Percentiles rank a stretch among this genome's conserved stretches.
Conservation (phyloP, 1,140 invertebrate genomes). For the Polypedilum vanderplanki region DNA sequence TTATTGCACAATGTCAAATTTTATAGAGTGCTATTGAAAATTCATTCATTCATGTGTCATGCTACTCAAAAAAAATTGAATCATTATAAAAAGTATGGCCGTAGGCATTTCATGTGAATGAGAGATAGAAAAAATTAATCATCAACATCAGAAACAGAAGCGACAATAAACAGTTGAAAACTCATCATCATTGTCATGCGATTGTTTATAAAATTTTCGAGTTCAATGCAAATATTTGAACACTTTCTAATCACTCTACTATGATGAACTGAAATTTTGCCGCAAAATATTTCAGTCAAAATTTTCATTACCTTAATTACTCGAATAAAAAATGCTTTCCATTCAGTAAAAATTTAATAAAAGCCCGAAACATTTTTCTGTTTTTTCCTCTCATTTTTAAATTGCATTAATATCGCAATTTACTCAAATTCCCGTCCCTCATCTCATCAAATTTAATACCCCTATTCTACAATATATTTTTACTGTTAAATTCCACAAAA, state of each 20-base stretch:
- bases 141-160: constrained; percentile 10
- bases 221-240: constrained; percentile 6
- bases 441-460: not conserved
- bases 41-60: not conserved
- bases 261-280: not conserved
- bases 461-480: not conserved
- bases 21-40: no score
- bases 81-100: not conserved
- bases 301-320: not conserved
- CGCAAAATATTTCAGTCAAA: not conserved
- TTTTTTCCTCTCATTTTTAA: not conserved
- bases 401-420: not conserved
- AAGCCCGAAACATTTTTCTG: not conserved
- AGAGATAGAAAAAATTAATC: not conserved
- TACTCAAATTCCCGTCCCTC: not conserved
- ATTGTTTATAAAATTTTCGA: not conserved
- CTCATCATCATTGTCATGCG: constrained; percentile 1
- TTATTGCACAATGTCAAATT: no score
- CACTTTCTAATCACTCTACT: not conserved
- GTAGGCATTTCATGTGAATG: not conserved
- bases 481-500: not conserved
- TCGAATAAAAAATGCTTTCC: not conserved
- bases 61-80: not conserved
- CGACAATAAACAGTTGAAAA: not conserved
- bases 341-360: not conserved